phyloP scores from a whole-genome alignment of 2,797 vertebrate species.

The Acrossocheilus fasciatus region DNA sequence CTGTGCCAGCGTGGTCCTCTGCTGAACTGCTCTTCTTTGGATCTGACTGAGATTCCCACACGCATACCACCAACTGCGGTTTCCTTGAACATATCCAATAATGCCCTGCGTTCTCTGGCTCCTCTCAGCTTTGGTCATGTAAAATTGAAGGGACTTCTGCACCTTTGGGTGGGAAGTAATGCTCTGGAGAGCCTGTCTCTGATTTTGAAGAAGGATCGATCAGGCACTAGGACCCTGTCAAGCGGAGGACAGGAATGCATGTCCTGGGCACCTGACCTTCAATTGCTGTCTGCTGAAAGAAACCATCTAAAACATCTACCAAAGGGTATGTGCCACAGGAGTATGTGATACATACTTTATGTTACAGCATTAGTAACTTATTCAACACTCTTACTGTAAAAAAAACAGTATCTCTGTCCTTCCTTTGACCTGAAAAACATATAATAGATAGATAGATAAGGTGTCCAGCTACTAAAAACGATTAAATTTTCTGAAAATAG shows the following conservation, averaged over 20 bases:
- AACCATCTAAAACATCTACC: constrained; percentile 83
- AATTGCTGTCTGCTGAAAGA: constrained; percentile 80
- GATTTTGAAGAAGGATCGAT: constrained; percentile 56
- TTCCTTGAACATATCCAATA: constrained; percentile 78
- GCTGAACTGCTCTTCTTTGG: constrained; percentile 81
- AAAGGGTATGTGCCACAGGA: constrained; percentile 71
- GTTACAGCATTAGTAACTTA: not conserved
- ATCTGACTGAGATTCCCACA: constrained; percentile 67
- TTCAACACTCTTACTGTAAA: not conserved
- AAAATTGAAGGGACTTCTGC: constrained; percentile 68
- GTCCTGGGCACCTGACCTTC: constrained; percentile 79
- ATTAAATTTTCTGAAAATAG: not conserved
- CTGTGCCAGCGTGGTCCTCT: constrained; percentile 65
- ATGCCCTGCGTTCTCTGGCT: constrained; percentile 68
- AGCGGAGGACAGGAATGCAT: constrained; percentile 50
- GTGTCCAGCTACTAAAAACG: not conserved
- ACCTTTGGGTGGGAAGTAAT: constrained; percentile 83
- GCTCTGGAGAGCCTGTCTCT: constrained; percentile 78
- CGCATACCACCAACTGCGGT: constrained; percentile 60
- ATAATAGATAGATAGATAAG: not conserved
- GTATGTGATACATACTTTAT: not conserved
- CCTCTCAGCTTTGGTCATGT: constrained; percentile 54
- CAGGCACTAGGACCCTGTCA: constrained; percentile 50
- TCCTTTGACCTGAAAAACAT: not conserved
- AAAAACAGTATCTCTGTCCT: not conserved